Evolutionary conservation across 2,797 vertebrate species (phyloP).

Genomic region (Rousettus madagascariensis): DNA sequence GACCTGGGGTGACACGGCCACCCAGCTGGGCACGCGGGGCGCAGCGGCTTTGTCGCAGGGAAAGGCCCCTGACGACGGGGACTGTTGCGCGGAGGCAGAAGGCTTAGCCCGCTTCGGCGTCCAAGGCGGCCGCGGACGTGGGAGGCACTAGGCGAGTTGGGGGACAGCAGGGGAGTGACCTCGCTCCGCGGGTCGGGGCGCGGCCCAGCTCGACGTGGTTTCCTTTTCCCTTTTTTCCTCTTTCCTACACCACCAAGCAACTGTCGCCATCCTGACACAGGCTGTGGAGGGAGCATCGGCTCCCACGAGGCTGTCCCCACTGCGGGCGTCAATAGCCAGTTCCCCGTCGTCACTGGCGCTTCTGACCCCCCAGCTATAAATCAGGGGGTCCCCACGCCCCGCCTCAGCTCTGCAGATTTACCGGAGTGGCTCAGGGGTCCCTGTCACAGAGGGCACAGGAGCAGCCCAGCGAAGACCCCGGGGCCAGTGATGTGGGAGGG

Average conservation of each 20-base stretch:
- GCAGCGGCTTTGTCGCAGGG: accelerated
- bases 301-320: accelerated
- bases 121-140: neutral
- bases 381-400: neutral
- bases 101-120: neutral
- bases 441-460: accelerated
- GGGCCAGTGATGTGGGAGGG: neutral
- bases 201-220: too few relatives aligned
- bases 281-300: accelerated
- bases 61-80: accelerated
- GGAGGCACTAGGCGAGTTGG: neutral
- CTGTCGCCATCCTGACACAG: neutral
- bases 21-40: neutral
- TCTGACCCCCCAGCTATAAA: accelerated
- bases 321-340: accelerated
- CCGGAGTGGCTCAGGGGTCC: neutral
- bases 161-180: neutral
- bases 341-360: neutral
- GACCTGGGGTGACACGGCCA: accelerated
- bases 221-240: too few relatives aligned
- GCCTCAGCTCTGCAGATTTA: neutral
- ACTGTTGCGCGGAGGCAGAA: accelerated
- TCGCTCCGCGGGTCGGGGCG: accelerated
- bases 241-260: neutral
- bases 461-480: too few relatives aligned